Conservation (phyloP, 2,888 invertebrate species). For the Acanthococcus lagerstroemiae region DNA sequence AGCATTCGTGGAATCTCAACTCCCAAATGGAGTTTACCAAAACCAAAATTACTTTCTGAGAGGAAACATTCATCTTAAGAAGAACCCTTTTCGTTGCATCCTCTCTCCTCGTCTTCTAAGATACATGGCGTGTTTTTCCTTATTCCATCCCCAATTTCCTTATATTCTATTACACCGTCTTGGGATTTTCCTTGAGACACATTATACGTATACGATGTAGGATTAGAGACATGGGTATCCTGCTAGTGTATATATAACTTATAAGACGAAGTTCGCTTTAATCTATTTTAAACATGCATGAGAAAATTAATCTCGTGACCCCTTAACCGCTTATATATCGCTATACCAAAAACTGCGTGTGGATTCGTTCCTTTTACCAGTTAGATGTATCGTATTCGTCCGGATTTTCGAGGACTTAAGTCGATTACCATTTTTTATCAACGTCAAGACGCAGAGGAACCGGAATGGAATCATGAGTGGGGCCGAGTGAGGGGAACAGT, state of each 20-base stretch:
- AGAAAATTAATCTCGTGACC: conserved; percentile 25
- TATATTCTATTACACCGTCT: conserved; percentile 19
- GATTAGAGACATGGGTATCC: conserved; percentile 14
- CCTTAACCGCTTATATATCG: conserved; percentile 22
- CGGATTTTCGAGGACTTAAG: too few relatives aligned
- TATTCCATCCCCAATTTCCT: conserved; percentile 26
- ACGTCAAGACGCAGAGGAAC: too few relatives aligned
- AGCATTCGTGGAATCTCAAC: conserved; percentile 24
- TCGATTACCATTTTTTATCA: too few relatives aligned
- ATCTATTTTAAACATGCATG: conserved; percentile 26
- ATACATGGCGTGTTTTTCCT: conserved; percentile 21
- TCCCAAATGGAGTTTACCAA: conserved; percentile 28
- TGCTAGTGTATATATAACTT: conserved; percentile 1
- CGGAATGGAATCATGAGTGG: too few relatives aligned
- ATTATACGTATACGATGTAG: conserved; percentile 7
- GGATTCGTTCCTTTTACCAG: conserved; percentile 15
- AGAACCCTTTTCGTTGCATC: background rate
- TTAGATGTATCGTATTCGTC: background rate
- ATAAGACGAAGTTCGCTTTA: conserved; percentile 12
- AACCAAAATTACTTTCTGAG: conserved; percentile 28
- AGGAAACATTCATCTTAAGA: conserved; percentile 28
- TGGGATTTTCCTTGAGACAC: conserved; percentile 22
- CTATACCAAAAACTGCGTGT: conserved; percentile 15
- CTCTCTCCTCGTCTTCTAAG: background rate
- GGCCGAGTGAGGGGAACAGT: too few relatives aligned